phyloP scores from a whole-genome alignment of 2,113 vertebrate species.

The Labeo rohita region DNA sequence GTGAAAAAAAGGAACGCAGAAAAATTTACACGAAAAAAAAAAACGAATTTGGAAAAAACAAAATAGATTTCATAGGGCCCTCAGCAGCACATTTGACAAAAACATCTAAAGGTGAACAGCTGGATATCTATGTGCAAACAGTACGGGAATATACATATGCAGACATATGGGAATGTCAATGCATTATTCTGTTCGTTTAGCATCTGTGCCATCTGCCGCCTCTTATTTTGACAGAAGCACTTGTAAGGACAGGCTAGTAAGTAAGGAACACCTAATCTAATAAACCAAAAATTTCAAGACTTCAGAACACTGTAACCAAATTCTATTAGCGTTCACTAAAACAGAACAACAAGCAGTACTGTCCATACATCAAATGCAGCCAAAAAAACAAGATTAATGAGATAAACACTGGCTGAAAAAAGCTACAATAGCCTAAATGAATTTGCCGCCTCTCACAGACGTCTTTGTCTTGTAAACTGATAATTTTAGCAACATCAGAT shows the following conservation, averaged over 20 bases:
- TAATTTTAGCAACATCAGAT: conserved; percentile 72
- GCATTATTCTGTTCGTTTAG: conserved; percentile 45
- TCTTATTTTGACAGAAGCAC: neutral
- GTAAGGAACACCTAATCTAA: conserved; percentile 14
- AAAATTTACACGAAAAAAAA: too few relatives aligned
- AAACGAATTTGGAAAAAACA: too few relatives aligned
- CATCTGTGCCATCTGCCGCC: neutral
- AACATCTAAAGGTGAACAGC: conserved; percentile 37
- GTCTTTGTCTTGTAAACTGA: conserved; percentile 47
- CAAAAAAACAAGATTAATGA: neutral
- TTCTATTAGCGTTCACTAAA: neutral
- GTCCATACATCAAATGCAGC: neutral
- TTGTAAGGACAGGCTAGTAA: neutral
- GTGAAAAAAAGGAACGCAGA: too few relatives aligned
- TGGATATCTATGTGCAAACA: conserved; percentile 16
- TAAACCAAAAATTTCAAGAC: conserved; percentile 2
- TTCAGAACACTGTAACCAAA: neutral
- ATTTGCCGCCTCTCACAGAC: neutral
- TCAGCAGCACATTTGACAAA: conserved; percentile 9
- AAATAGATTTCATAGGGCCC: too few relatives aligned
- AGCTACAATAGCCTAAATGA: neutral
- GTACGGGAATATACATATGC: neutral
- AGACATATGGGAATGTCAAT: conserved; percentile 23
- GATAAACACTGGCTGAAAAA: neutral
- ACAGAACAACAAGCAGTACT: neutral